Base-by-base conservation (phyloP, 2,888 invertebrate species). In the Scaeva pyrastri region DNA sequence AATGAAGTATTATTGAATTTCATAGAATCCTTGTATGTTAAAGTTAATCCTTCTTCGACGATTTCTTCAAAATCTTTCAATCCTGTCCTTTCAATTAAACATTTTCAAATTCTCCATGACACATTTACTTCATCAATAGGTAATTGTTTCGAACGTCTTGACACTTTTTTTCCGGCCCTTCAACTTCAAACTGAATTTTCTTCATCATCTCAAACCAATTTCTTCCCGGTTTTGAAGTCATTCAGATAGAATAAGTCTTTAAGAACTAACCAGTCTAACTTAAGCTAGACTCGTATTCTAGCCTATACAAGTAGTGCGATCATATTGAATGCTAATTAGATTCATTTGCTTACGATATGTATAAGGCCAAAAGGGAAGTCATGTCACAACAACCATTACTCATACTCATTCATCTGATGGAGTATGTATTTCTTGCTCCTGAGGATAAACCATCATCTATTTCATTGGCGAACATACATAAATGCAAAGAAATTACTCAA, bases 341-440 rank as follows among this genome's bases (percentile, higher is more conserved):
- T 48, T 41, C 81, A 75, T 71, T 55, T 64, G 41, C 41, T 19
- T 19, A 39, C 36, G n/a, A 12, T 31, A 52, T 12, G 43, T 45
- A 39, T 19, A 36, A 39, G 31, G 64, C 41, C 39, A 41, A 74
- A 36, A 48, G 62, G 55, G 55, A 78, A 48, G 62, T 2, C 60
- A 68, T 78, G 73, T 78, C 84, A 80, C 80, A 79, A 76, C 80
- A 81, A 52, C 76, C 78, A 85, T 76, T 81, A 81, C 82, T 77
- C 85, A 81, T 85, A 68, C 62, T 58, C 52, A 23, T 12, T 43
- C 52, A 52, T 52, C 14, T 39, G 8, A n/a, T n/a, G n/a, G n/a
- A 39, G 31, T 60, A 76, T n/a, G n/a, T 81, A 68, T 62, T 52
- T 31, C 62, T 41, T 66, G 23, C 62, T 62, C 4, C n/a, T n/a